Conservation (phyloP, 2,888 invertebrate species). For the Spisula solida region DNA sequence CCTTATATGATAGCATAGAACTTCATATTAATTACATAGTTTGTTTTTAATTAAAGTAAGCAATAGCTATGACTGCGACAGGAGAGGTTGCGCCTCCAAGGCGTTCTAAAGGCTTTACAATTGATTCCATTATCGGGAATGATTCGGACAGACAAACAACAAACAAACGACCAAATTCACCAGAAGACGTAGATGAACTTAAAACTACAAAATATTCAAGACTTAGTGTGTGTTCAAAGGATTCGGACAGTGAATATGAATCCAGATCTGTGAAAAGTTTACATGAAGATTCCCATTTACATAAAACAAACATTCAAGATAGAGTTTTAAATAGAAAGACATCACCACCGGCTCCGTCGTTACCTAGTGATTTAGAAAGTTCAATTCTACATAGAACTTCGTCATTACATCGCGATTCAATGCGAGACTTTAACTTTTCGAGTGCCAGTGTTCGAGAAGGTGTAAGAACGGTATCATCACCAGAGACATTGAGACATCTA, state of each 20-base stretch:
- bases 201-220: slow-evolving; percentile 40
- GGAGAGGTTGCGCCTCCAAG: slow-evolving; percentile 59
- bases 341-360: slow-evolving; percentile 27
- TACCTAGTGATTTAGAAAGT: slow-evolving; percentile 47
- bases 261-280: slow-evolving; percentile 16
- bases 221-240: slow-evolving; percentile 28
- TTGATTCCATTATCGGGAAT: slow-evolving; percentile 77
- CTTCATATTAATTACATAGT: background rate
- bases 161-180: slow-evolving; percentile 58
- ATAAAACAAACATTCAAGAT: slow-evolving; percentile 13
- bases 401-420: slow-evolving; percentile 59
- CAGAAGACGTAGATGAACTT: slow-evolving; percentile 41
- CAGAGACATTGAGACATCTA: slow-evolving; percentile 74
- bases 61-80: slow-evolving; percentile 64
- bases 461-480: slow-evolving; percentile 53
- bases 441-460: slow-evolving; percentile 60
- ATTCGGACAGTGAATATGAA: slow-evolving; percentile 38
- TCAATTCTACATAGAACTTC: slow-evolving; percentile 44
- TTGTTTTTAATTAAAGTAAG: background rate
- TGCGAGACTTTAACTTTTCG: slow-evolving; percentile 64
- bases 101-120: slow-evolving; percentile 74
- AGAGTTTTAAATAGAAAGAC: slow-evolving; percentile 37
- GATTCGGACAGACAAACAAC: slow-evolving; percentile 70
- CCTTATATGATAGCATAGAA: background rate
- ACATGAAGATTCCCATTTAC: slow-evolving; percentile 25